These are phyloP conservation scores for Drosophila anceps DNA, from an alignment of 2,888 invertebrate species.

Conservation along the genomic window DNA sequence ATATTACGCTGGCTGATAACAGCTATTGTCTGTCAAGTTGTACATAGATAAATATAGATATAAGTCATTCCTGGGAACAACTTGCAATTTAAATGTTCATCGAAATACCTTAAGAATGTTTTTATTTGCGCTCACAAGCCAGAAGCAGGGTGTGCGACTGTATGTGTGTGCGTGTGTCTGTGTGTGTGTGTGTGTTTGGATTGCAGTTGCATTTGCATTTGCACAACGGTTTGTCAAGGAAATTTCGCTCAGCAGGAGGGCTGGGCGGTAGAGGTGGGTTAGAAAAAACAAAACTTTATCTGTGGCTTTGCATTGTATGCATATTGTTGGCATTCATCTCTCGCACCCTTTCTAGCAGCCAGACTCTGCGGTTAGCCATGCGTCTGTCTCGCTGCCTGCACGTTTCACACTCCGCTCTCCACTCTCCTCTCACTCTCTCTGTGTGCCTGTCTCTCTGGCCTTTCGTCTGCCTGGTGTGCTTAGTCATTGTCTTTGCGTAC, in stretches of 20 bases:
- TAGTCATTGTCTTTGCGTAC: conserved; percentile 79
- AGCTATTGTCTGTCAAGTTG: not conserved
- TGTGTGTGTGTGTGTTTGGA: conserved; percentile 31
- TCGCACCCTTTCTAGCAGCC: conserved; percentile 5
- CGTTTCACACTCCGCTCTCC: not conserved
- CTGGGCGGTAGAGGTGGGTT: conserved; percentile 10
- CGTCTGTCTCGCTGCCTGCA: conserved; percentile 1
- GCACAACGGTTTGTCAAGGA: conserved; percentile 51
- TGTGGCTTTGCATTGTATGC: conserved; percentile 71
- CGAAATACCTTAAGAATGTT: conserved; percentile 58
- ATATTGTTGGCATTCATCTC: conserved; percentile 63
- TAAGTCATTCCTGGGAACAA: not conserved
- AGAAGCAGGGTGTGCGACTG: not conserved
- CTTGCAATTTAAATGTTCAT: conserved; percentile 54
- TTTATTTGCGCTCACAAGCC: conserved; percentile 53
- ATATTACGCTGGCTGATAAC: conserved; percentile 7
- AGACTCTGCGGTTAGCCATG: conserved; percentile 16
- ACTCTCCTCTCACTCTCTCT: conserved; percentile 6
- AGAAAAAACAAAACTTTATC: conserved; percentile 65
- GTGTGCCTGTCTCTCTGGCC: conserved; percentile 19
- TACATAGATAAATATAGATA: not conserved
- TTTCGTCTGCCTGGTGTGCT: conserved; percentile 59
- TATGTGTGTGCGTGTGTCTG: conserved; percentile 1
- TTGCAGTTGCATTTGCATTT: conserved; percentile 41
- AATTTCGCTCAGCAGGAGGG: conserved; percentile 37